phyloP scores from a whole-genome alignment of 1,140 invertebrate species.

The Drosophila lacteicornis region DNA sequence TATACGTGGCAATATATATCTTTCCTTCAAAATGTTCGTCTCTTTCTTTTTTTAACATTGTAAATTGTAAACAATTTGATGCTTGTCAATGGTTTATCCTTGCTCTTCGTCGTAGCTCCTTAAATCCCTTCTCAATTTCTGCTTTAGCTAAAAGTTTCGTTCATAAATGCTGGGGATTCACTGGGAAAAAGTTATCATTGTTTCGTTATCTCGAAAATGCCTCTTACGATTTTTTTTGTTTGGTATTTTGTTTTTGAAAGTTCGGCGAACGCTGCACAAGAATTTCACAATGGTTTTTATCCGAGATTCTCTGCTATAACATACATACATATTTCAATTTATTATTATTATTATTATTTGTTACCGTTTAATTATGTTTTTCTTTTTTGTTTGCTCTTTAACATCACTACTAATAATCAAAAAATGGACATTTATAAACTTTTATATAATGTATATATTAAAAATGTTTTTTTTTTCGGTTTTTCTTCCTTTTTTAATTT shows the following conservation, averaged over 20 bases:
- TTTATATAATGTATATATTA: conserved; percentile 74
- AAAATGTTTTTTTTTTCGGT: conserved; percentile 55
- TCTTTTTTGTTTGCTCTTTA: conserved; percentile 53
- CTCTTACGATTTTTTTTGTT: conserved; percentile 13
- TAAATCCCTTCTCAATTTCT: neutral
- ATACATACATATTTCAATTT: conserved; percentile 66
- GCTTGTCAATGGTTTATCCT: conserved; percentile 36
- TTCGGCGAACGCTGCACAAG: conserved; percentile 15
- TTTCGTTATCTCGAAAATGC: conserved; percentile 17
- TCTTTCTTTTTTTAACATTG: conserved; percentile 57
- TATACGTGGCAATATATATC: conserved; percentile 75
- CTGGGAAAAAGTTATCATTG: conserved; percentile 40
- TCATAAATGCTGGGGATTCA: conserved; percentile 56
- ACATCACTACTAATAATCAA: conserved; percentile 83
- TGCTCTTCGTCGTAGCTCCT: conserved; percentile 16
- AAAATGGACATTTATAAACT: conserved; percentile 83
- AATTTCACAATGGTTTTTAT: conserved; percentile 36
- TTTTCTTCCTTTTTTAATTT: conserved; percentile 27
- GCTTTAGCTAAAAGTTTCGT: conserved; percentile 27
- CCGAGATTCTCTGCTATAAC: conserved; percentile 57
- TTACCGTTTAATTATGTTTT: conserved; percentile 63
- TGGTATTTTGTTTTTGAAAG: neutral
- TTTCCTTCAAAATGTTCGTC: conserved; percentile 65
- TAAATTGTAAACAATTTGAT: conserved; percentile 71
- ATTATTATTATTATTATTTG: conserved; percentile 29